Base-by-base conservation (phyloP, 2,797 vertebrate species). In the Neoniphon sammara region DNA sequence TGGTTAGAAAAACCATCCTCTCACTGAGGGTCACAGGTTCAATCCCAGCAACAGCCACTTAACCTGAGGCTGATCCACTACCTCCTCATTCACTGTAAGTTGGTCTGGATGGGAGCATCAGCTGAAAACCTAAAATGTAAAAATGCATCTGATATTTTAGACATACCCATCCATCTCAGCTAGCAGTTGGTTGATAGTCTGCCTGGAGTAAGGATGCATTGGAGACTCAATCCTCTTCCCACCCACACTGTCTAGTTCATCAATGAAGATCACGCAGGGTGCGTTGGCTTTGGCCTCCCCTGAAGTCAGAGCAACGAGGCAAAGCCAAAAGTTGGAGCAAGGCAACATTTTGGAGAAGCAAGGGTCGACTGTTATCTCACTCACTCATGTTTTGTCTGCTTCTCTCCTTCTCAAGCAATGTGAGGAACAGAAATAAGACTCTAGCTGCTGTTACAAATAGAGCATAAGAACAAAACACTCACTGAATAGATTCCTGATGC, bases 91-190 rank as follows among this genome's bases (percentile, higher is more conserved):
- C 7, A 20, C n/a, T 50, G n/a, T 2, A 50, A 50, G 20, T 50
- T 7, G n/a, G 44, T 46, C 15, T 21, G 9, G n/a, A 50, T 21
- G 7, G n/a, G 9, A 46, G 46, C 2, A 23, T 12, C 47, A 30
- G 15, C 30, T 5, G 7, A 18, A 20, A 11, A 25, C 44, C 47
- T 21, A 9, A n/a, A 20, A 20, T 50, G n/a, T 20, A 10, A 20
- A n/a, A 50, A 50, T 20, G 47, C 7, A n/a, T 21, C 30, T 54
- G 21, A 31, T 21, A 15, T 70, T 7, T 52, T 23, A 44, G 23
- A 85, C 82, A 91, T 94, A 99, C 98, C 98, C 98, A 76, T 99
- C 98, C 97, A 99, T 98, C 92, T 99, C 98, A 76, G 98, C 98
- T 81, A 99, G 96, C 6, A 99, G 96, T 75, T 99, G 98, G 91